Evolutionary conservation across 2,113 vertebrate species (phyloP), one percentile per base, ranked within the genome.

Genomic region (Hemichromis elongatus): DNA sequence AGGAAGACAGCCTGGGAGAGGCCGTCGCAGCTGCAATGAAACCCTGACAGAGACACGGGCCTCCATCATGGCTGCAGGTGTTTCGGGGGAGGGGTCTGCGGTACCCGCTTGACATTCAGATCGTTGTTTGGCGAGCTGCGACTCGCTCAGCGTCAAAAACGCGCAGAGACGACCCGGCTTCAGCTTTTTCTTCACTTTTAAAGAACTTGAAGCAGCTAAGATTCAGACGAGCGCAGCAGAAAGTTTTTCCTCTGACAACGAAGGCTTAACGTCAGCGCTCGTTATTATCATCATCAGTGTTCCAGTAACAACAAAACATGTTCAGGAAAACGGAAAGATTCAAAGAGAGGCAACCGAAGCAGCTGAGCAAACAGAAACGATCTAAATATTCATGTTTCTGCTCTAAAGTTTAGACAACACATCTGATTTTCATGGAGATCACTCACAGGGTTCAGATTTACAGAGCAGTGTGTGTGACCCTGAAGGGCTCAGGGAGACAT

Each of bases 41-140:
- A 40, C n/a, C 61, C 35, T 66, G n/a, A 40, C 11, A 63, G 30
- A 63, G 19, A 40, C 61, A 14, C 11, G 1, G 57, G 16, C 57
- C 5, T 61, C 30, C 5, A 4, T 81, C 52, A 52, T 2, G 16
- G 83, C 78, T 56, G 83, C 35, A 7, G 56, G 33, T 75, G 88
- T 88, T 85, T 56, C 81, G 90, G 66, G 88, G 85, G 81, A 82
- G 50, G 81, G 84, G 52, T 16, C 7, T 47, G 55, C 40, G 85
- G 77, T 80, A 61, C 35, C 53, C 54, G 63, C 66, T 66, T 80
- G 68, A 68, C 63, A 84, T 40, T 82, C 40, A 88, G 61, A 80
- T 85, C 79, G 78, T 86, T 85, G 84, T 90, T 55, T 83, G 88
- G 40, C 82, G 11, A 90, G 91, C 80, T 78, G 63, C 2, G 33